phyloP scores from a whole-genome alignment of 2,797 vertebrate genomes.

The Poecilia velifera region DNA sequence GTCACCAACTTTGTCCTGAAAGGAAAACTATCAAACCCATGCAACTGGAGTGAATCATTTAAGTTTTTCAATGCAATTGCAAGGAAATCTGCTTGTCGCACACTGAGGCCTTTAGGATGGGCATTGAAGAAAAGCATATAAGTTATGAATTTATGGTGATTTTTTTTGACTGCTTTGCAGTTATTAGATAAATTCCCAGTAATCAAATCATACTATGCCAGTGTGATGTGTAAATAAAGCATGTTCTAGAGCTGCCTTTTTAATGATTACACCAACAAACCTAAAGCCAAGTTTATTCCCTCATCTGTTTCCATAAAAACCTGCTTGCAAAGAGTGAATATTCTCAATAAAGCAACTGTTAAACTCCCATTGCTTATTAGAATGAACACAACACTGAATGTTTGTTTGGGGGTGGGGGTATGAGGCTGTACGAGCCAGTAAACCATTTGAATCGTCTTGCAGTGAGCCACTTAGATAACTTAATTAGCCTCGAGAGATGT shows the following conservation, averaged over 20 bases:
- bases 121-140: not conserved
- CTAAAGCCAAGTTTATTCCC: not conserved
- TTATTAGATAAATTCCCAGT: not conserved
- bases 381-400: not conserved
- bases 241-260: not conserved
- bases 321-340: not conserved
- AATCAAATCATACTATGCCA: not conserved
- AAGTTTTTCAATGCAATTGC: not conserved
- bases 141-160: not conserved
- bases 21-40: not conserved
- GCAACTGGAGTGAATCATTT: not conserved
- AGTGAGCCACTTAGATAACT: constrained; percentile 1
- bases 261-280: not conserved
- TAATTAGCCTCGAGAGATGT: constrained; percentile 7
- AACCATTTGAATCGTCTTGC: not conserved
- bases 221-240: not conserved
- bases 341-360: not conserved
- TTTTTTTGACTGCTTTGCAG: not conserved
- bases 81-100: not conserved
- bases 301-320: not conserved
- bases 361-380: not conserved
- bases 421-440: not conserved
- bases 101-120: not conserved
- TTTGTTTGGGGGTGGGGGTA: not conserved
- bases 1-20: not conserved